A percentile compares a stretch with the other conserved stretches of the same genome.
Conservation (phyloP, 2,113 vertebrate genomes). For the Corythornis cristatus region DNA sequence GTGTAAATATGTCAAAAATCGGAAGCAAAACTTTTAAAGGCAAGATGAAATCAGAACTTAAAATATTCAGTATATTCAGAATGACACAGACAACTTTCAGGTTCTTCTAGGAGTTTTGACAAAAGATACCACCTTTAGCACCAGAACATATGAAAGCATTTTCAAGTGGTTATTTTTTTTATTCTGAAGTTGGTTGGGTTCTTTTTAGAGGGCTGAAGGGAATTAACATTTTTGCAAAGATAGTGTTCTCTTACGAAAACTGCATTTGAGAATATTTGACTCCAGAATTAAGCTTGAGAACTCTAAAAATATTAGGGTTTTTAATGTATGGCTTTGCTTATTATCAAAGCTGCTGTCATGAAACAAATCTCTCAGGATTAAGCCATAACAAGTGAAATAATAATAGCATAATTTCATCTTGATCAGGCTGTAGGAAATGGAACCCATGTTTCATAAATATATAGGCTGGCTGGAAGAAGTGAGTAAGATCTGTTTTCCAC, state of each 20-base stretch:
- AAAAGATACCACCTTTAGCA: background rate
- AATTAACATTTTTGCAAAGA: background rate
- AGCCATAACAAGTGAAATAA: background rate
- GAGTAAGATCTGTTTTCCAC: background rate
- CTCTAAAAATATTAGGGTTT: background rate
- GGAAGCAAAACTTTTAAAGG: background rate
- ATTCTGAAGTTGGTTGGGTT: background rate
- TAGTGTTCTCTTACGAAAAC: background rate
- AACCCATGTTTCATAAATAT: background rate
- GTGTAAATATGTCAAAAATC: background rate
- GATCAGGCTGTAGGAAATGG: background rate
- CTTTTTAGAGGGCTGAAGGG: background rate
- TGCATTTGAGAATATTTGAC: background rate
- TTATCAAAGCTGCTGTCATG: background rate
- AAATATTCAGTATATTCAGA: background rate
- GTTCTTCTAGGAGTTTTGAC: background rate
- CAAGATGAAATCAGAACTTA: background rate
- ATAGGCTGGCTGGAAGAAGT: background rate
- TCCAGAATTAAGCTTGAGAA: background rate
- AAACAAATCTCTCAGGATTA: background rate
- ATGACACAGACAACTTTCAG: background rate
- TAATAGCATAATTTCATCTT: background rate
- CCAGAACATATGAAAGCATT: background rate
- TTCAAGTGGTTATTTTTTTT: background rate
- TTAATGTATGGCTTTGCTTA: background rate